Conservation (phyloP, 2,888 invertebrate species). For the Pemphredon lugubris region DNA sequence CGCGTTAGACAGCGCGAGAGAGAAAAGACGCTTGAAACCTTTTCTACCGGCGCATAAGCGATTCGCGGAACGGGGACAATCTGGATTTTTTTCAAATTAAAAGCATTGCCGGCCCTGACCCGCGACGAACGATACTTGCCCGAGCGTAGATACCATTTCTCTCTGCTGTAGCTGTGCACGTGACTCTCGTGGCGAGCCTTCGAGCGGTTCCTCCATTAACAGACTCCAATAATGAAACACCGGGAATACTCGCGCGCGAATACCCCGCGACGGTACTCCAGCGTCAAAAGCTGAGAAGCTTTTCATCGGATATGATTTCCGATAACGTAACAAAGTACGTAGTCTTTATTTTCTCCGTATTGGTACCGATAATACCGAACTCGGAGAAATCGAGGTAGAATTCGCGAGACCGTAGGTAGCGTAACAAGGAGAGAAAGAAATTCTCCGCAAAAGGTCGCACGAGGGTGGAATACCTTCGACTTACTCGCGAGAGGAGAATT, state of each 20-base stretch:
- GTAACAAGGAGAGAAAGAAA: neutral
- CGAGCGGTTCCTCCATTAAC: conserved; percentile 33
- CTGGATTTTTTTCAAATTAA: conserved; percentile 35
- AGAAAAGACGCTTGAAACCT: conserved; percentile 3
- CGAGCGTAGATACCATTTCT: conserved; percentile 5
- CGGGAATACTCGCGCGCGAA: conserved; percentile 10
- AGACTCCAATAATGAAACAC: conserved; percentile 40
- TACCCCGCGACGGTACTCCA: conserved; percentile 3
- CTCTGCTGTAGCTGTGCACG: neutral
- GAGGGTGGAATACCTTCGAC: conserved; percentile 3
- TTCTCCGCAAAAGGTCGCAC: conserved; percentile 1
- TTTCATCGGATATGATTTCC: conserved; percentile 34
- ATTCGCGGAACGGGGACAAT: conserved; percentile 14
- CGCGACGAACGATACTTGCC: conserved; percentile 4
- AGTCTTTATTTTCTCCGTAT: neutral
- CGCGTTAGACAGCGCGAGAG: neutral
- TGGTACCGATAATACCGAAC: neutral
- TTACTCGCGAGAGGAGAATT: conserved; percentile 30
- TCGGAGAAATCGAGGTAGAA: neutral
- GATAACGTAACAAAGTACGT: neutral
- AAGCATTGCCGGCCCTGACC: conserved; percentile 35
- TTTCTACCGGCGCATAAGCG: conserved; percentile 1
- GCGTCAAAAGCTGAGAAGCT: conserved; percentile 23
- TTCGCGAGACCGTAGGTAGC: neutral
- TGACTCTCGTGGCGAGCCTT: conserved; percentile 28